Conservation (phyloP, 2,888 invertebrate genomes). For the Diaprepes abbreviatus region DNA sequence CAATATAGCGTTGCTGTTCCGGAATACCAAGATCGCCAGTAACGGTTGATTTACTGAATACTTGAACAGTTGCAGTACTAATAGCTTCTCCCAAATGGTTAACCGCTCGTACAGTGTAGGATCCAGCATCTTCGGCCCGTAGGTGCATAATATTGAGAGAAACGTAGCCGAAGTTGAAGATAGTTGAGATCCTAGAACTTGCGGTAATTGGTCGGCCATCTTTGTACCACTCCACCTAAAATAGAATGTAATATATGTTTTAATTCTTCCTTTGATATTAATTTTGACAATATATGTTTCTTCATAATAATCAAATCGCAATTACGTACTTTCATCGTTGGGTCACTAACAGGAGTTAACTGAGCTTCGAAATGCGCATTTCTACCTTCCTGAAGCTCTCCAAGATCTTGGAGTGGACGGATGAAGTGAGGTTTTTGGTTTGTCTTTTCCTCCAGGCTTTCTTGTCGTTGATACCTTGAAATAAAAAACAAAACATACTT, state of each 20-base stretch:
- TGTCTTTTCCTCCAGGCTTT: slow-evolving; percentile 85
- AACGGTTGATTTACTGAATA: slow-evolving; percentile 81
- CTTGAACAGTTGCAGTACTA: slow-evolving; percentile 82
- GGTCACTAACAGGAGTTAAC: slow-evolving; percentile 91
- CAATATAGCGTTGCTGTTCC: slow-evolving; percentile 91
- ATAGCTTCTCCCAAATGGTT: slow-evolving; percentile 93
- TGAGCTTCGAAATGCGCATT: slow-evolving; percentile 96
- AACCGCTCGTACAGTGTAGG: slow-evolving; percentile 92
- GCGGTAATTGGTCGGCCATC: slow-evolving; percentile 95
- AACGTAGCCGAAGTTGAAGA: slow-evolving; percentile 99
- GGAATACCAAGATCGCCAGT: slow-evolving; percentile 87
- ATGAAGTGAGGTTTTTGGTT: slow-evolving; percentile 90
- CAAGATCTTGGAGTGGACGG: slow-evolving; percentile 87
- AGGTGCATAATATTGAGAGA: slow-evolving; percentile 98
- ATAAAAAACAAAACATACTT: no score
- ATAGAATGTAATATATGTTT: no score
- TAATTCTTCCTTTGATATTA: no score
- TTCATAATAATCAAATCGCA: no score
- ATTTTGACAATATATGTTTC: no score
- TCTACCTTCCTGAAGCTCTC: slow-evolving; percentile 89
- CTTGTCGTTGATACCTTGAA: slow-evolving; percentile 80
- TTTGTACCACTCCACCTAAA: slow-evolving; percentile 91
- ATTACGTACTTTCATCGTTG: slow-evolving; percentile 87
- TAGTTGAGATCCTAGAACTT: slow-evolving; percentile 96
- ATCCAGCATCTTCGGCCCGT: slow-evolving; percentile 97